Evolutionary conservation across 1,140 invertebrate genomes (phyloP).

Genomic region (Eupeodes corollae): DNA sequence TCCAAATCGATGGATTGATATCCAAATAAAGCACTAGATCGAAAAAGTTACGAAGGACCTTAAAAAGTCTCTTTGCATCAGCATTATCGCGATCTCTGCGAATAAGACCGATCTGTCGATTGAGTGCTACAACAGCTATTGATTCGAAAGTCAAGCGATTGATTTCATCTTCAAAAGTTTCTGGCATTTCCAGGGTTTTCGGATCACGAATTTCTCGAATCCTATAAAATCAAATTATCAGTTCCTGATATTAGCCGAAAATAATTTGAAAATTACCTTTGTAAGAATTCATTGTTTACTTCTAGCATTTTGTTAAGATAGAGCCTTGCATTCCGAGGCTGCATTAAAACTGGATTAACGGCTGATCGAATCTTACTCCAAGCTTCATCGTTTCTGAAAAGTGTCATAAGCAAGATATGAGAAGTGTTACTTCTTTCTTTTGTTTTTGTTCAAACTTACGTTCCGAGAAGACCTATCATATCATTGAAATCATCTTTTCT

Average conservation of each 20-base stretch:
- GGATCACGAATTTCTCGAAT: conserved; percentile 43
- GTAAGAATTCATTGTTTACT: conserved; percentile 33
- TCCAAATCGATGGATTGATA: conserved; percentile 51
- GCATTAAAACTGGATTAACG: conserved; percentile 28
- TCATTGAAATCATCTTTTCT: conserved; percentile 21
- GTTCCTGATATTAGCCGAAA: too few species aligned
- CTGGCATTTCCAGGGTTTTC: conserved; percentile 43
- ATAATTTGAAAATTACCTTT: conserved; percentile 41
- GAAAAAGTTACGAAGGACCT: conserved; percentile 41
- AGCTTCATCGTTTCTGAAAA: conserved; percentile 17
- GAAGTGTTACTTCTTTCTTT: background rate
- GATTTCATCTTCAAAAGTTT: conserved; percentile 49
- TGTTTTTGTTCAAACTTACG: conserved; percentile 11
- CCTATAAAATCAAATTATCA: conserved; percentile 20
- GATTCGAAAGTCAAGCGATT: conserved; percentile 60
- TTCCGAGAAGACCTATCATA: conserved; percentile 16
- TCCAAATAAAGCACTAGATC: conserved; percentile 41
- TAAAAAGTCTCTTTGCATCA: conserved; percentile 46
- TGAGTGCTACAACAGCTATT: conserved; percentile 56
- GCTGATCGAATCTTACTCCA: conserved; percentile 26
- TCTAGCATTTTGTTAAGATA: conserved; percentile 21
- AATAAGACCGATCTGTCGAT: conserved; percentile 50
- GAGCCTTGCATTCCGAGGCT: conserved; percentile 25
- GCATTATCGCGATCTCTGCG: conserved; percentile 36
- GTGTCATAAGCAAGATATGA: background rate